Evolutionary conservation across 1,140 invertebrate species (phyloP).

Genomic region (Diorhabda carinulata): DNA sequence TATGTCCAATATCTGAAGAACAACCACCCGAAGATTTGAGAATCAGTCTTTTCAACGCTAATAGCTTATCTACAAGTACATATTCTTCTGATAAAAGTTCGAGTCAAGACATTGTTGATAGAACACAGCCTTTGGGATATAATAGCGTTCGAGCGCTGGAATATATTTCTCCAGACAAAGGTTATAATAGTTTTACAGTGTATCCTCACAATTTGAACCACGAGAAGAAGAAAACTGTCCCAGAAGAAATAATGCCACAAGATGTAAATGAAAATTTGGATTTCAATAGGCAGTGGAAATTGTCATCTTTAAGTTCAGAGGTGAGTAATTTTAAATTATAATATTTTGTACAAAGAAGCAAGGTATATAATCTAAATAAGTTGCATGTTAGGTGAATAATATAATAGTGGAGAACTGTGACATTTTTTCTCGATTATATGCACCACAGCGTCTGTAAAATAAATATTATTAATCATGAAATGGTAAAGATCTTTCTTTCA

Average conservation of each 20-base stretch:
- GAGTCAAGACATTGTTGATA: neutral
- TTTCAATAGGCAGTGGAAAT: neutral
- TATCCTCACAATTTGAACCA: neutral
- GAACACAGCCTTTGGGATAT: neutral
- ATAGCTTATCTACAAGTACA: neutral
- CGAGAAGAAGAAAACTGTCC: too few species aligned
- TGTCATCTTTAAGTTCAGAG: slow-evolving; percentile 5
- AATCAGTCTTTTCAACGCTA: neutral
- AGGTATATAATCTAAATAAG: neutral
- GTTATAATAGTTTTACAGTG: neutral
- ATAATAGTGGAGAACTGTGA: too few species aligned
- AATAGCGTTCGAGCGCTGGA: neutral
- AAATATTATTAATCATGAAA: too few species aligned
- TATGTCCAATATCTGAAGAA: neutral
- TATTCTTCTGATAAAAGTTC: neutral
- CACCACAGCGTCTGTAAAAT: too few species aligned
- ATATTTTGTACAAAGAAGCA: neutral
- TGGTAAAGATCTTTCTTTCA: too few species aligned
- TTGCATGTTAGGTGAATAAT: too few species aligned
- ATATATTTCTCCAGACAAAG: neutral
- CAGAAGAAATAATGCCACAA: neutral
- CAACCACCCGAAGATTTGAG: slow-evolving; percentile 6
- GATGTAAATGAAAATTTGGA: neutral
- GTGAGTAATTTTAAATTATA: neutral
- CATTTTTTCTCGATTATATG: too few species aligned